Evolutionary conservation across 2,888 invertebrate species (phyloP), one percentile per base, ranked within the genome.

Genomic region (Zygaena filipendulae): DNA sequence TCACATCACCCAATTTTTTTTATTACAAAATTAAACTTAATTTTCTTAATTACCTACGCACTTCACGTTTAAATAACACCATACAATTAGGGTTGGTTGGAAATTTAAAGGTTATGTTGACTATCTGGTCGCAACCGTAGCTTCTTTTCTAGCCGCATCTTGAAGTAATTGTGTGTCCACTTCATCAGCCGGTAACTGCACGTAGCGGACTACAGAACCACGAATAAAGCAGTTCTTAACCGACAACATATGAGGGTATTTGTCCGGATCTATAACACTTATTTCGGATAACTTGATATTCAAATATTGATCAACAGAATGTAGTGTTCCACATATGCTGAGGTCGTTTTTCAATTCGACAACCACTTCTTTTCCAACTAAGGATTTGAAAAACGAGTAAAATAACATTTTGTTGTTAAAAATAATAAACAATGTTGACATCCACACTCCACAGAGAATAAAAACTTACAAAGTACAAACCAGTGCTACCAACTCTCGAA

Each of bases 171-270:
- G 97, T 3, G 97, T 97, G 59, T 99, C 99, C 10, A 99, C 97
- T 74, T 99, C 98, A 52, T 99, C 99, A 1, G 94, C 94, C 11
- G 99, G 99, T 40, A 99, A 75, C 67, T 99, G 99, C 14, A 99
- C 97, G 57, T 99, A 99, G 11, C 80, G 63, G 2, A 99, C 97
- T 0, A 99, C 99, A 4, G 98, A 99, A 20, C 99, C 99, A 49
- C 99, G 86, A 40, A 99, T 98, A 68, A 99, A 99, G 71, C 98
- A 99, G 66, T 98, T 98, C 68, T 98, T 99, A 26, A 99, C 98
- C 1, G 98, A 97, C 39, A 97, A 71, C 97, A 98, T 97, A 64
- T 98, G 97, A 31, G 98, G 98, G 81, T 97, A 97, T 79, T 97
- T 97, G 43, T 98, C 98, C 0, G 95, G 92, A 75, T 99, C 98